Evolutionary conservation across 2,113 vertebrate species (phyloP), one percentile per base, ranked within the genome.

Genomic region (Rattus rattus): DNA sequence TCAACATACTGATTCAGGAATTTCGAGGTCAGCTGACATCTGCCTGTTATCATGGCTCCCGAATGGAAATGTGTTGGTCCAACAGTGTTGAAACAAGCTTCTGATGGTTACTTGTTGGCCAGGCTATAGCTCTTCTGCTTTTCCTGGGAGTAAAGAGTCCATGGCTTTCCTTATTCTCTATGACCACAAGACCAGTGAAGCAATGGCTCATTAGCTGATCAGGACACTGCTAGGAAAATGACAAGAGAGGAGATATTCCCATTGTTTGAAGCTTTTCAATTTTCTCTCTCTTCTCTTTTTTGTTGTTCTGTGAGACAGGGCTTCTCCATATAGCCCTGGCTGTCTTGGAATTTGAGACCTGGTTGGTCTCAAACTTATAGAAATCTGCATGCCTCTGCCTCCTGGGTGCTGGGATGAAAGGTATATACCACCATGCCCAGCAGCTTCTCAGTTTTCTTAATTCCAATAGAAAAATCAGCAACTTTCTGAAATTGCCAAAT

Each of bases 41-140:
- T 86, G 24, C 14, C 65, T 88, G 9, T 52, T 63, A 59, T 14
- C 16, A 85, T n/a, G 5, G 30, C 7, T 63, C 20, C 90, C 69
- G 59, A 61, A 72, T 17, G 39, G 52, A 77, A 91, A 63, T 54
- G 19, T 75, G 87, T 52, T 93, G 30, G n/a, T 72, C 70, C 65
- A 85, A 52, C 22, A 28, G 13, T 0, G 13, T 95, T 89, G 92
- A 95, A 92, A 86, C n/a, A 36, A 80, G 8, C 86, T 94, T 80
- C 36, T 77, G 52, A 19, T 81, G 16, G 54, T 91, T 63, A 69
- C 17, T 93, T 20, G 2, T 56, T 91, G 76, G 88, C 73, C 84
- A 94, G 96, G 20, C 7, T 86, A 6, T 69, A 81, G 65, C 1
- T 52, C 28, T 30, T 47, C 7, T 52, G 13, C 24, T 86, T 95